These are phyloP conservation scores for Orchestia grillus DNA, from an alignment of 1,140 invertebrate genomes.

Conservation along the genomic window DNA sequence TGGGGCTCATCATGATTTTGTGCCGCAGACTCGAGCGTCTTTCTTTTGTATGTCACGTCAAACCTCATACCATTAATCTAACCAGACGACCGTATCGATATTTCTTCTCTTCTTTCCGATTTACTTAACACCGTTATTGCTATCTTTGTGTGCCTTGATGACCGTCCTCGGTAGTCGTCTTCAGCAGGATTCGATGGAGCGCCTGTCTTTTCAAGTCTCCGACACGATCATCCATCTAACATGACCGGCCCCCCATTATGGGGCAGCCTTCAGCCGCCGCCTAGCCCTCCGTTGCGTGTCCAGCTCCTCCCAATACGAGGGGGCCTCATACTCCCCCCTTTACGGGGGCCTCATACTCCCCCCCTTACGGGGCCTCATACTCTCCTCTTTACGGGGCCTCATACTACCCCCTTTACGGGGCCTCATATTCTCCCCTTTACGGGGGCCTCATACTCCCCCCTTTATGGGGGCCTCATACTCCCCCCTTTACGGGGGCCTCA, in stretches of 20 bases:
- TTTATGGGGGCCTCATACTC: too few relatives aligned
- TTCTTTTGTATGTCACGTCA: conserved; percentile 14
- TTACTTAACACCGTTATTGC: conserved; percentile 50
- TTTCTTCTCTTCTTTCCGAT: conserved; percentile 2
- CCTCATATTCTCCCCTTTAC: too few relatives aligned
- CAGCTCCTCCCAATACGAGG: too few relatives aligned
- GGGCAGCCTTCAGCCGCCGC: too few relatives aligned
- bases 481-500: too few relatives aligned
- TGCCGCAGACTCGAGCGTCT: conserved; percentile 12
- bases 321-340: neutral
- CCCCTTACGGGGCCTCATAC: neutral
- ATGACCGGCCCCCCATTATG: neutral
- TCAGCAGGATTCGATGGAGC: conserved; percentile 33
- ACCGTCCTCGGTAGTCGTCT: conserved; percentile 33
- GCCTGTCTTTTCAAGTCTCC: conserved; percentile 44
- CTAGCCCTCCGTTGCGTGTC: too few relatives aligned
- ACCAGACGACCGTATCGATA: conserved; percentile 47
- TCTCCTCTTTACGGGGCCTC: neutral
- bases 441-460: too few relatives aligned
- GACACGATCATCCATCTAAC: conserved; percentile 23
- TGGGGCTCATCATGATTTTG: neutral
- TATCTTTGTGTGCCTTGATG: conserved; percentile 44
- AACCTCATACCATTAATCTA: neutral
- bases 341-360: too few relatives aligned
- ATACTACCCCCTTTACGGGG: neutral